These are phyloP conservation scores for Syrmaticus mikado DNA, from an alignment of 2,113 vertebrate genomes.

Conservation along the genomic window DNA sequence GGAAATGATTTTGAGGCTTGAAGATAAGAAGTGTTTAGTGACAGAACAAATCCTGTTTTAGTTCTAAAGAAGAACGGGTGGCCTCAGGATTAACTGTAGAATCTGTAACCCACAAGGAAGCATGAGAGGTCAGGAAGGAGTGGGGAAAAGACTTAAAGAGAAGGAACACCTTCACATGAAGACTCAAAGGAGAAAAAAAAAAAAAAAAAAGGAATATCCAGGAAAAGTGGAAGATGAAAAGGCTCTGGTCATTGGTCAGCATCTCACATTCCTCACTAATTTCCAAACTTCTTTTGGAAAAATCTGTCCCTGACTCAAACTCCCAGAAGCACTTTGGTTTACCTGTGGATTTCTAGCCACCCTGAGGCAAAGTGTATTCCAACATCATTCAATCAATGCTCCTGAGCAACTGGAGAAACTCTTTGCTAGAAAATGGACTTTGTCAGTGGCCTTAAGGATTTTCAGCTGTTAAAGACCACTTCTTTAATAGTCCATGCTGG, in stretches of 20 bases:
- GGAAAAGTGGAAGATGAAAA: background rate
- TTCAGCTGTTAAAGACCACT: background rate
- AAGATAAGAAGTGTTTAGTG: background rate
- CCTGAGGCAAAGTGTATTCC: background rate
- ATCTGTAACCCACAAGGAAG: background rate
- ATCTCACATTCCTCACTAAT: background rate
- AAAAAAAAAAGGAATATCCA: rapidly evolving
- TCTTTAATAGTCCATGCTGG: background rate
- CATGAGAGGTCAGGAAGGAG: background rate
- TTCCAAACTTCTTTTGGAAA: background rate
- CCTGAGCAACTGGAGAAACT: background rate
- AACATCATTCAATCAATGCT: rapidly evolving
- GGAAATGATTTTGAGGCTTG: background rate
- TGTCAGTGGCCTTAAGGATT: background rate
- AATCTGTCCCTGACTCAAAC: background rate
- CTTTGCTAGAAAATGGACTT: background rate
- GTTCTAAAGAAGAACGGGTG: background rate
- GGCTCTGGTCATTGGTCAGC: background rate
- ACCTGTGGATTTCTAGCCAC: background rate
- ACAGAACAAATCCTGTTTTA: background rate
- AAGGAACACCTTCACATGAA: background rate
- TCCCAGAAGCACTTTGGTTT: background rate
- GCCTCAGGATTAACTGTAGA: background rate
- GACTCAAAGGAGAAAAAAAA: rapidly evolving
- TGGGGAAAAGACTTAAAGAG: background rate